Percentiles rank a stretch among this genome's conserved stretches.
Evolutionary conservation across 2,888 invertebrate species (phyloP).

Genomic region (Melinopterus prodromus): DNA sequence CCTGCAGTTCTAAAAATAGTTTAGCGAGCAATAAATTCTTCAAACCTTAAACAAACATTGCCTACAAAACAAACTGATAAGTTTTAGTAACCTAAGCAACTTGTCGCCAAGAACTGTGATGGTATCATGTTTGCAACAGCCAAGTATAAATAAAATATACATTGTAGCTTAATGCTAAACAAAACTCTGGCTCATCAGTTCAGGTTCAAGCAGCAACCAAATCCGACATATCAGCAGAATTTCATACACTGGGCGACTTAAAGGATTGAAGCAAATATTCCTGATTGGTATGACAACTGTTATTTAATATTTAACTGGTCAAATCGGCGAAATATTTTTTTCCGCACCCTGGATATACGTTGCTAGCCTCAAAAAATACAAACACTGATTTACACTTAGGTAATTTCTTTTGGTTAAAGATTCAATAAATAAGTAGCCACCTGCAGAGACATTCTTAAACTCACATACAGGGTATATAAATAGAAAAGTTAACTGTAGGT

Average conservation of each 20-base stretch:
- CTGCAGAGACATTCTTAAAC: not conserved
- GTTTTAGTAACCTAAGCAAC: not conserved
- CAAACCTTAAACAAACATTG: not conserved
- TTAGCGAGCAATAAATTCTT: not conserved
- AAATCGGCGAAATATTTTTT: no score
- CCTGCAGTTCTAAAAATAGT: not conserved
- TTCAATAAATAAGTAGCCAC: slow-evolving; percentile 4
- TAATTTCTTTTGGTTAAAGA: not conserved
- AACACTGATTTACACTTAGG: not conserved
- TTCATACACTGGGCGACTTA: no score
- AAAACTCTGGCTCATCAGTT: no score
- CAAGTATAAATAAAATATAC: not conserved
- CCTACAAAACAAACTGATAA: not conserved
- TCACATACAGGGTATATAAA: not conserved
- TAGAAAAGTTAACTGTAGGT: not conserved
- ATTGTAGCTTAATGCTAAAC: not conserved
- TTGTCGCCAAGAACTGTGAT: not conserved
- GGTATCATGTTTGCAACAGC: not conserved
- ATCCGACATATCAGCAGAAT: no score
- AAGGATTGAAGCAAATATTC: no score
- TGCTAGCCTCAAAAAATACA: not conserved
- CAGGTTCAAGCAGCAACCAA: no score
- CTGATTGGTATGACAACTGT: no score
- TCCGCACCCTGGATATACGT: not conserved
- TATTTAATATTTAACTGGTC: no score